Percentiles rank a stretch among this genome's conserved stretches.
These are phyloP conservation scores for Patiria miniata DNA, from an alignment of 35 echinoderm and acorn worm species.

Conservation along the genomic window DNA sequence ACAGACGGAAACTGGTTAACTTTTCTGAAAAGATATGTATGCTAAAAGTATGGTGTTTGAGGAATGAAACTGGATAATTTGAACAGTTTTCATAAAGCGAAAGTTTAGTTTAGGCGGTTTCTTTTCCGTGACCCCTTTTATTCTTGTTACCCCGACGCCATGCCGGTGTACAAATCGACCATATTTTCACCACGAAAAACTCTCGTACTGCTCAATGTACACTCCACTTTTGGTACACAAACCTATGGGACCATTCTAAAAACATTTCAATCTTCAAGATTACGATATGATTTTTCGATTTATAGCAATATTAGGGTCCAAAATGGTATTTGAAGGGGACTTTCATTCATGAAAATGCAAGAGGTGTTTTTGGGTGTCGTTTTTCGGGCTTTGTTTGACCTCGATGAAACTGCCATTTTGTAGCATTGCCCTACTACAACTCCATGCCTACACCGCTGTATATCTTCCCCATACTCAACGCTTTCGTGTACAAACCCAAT, in stretches of 20 bases:
- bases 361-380: constrained; percentile 87
- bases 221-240: constrained; percentile 54
- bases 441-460: constrained; percentile 63
- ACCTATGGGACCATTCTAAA: constrained; percentile 46
- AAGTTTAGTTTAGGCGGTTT: constrained; percentile 25
- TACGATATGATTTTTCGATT: constrained; percentile 41
- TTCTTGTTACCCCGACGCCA: constrained; percentile 22
- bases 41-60: neutral
- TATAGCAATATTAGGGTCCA: neutral
- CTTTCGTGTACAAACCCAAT: constrained; percentile 69
- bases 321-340: constrained; percentile 60
- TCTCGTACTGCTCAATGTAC: constrained; percentile 53
- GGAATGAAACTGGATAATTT: neutral
- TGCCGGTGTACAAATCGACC: constrained; percentile 45
- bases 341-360: constrained; percentile 82
- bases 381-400: constrained; percentile 96
- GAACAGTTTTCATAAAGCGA: neutral
- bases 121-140: constrained; percentile 21
- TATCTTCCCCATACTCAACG: constrained; percentile 53
- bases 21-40: neutral
- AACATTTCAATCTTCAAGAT: constrained; percentile 41
- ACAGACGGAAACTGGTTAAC: neutral
- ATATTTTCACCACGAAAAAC: constrained; percentile 75
- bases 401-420: constrained; percentile 75
- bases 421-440: constrained; percentile 38